These are phyloP conservation scores for Tipula helvola DNA, from an alignment of 2,888 invertebrate genomes.

Conservation along the genomic window DNA sequence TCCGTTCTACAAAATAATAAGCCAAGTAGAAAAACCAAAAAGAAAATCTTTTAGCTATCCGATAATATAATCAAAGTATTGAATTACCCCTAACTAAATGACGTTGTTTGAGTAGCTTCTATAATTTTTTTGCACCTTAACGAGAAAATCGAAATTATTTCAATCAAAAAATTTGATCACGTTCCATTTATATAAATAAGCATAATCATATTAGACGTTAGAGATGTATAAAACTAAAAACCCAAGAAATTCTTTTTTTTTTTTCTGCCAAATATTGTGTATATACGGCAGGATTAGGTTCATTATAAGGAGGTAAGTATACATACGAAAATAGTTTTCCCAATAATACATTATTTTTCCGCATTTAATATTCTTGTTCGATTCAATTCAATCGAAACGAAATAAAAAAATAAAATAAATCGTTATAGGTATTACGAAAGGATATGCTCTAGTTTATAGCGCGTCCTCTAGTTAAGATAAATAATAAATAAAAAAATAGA, in stretches of 20 bases:
- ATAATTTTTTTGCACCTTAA: neutral
- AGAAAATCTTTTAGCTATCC: neutral
- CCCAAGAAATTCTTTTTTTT: neutral
- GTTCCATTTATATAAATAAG: neutral
- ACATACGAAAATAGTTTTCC: neutral
- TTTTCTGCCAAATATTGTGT: neutral
- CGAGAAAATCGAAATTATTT: neutral
- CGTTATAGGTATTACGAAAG: neutral
- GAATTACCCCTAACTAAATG: neutral
- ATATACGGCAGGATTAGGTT: too few species aligned
- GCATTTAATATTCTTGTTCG: neutral
- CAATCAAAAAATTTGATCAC: slow-evolving; percentile 4
- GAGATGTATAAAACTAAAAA: neutral
- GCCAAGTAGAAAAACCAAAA: neutral
- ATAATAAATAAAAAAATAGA: too few species aligned
- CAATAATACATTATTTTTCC: neutral
- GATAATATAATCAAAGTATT: neutral
- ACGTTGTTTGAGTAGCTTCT: neutral
- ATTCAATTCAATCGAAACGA: neutral
- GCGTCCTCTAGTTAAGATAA: neutral
- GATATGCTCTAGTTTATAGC: neutral
- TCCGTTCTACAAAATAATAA: neutral
- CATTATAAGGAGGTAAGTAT: neutral
- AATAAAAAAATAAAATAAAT: neutral
- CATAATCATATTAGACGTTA: too few species aligned